Evolutionary conservation across 30 jellyfish, hydroid and myxozoan genomes (phyloP).

Genomic region (Pseudorhiza aurosa): DNA sequence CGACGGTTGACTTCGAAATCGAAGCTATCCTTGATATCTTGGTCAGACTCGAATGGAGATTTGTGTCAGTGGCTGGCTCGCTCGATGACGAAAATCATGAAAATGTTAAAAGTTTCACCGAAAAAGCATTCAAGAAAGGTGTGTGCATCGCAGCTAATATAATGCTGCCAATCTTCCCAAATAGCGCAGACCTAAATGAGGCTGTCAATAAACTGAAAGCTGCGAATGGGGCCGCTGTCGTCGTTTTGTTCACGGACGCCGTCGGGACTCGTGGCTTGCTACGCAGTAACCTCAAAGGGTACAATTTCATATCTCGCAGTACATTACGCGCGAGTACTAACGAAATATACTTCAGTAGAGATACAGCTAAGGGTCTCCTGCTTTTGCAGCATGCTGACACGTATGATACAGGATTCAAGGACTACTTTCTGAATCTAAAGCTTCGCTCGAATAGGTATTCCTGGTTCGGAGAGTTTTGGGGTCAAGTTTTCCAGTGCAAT

Average conservation of each 20-base stretch:
- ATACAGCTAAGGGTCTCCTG: constrained; percentile 11
- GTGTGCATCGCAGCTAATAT: not conserved
- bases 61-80: not conserved
- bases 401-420: not conserved
- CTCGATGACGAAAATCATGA: not conserved
- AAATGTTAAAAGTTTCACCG: not conserved
- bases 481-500: constrained; percentile 7
- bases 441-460: not conserved
- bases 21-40: not conserved
- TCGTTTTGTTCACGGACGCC: not conserved
- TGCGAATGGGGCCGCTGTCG: not conserved
- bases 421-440: not conserved
- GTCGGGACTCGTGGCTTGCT: not conserved
- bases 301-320: not conserved
- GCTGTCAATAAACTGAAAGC: not conserved
- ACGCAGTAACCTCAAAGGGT: not conserved
- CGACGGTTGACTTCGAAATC: not conserved
- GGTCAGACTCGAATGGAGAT: constrained; percentile 2
- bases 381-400: constrained; percentile 15
- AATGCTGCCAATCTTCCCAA: not conserved
- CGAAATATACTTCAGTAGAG: not conserved
- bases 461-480: constrained; percentile 18
- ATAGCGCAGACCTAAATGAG: not conserved
- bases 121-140: not conserved
- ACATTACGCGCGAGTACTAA: not conserved